Evolutionary conservation across 1,140 invertebrate genomes (phyloP).

Genomic region (Drosophila paulistorum): DNA sequence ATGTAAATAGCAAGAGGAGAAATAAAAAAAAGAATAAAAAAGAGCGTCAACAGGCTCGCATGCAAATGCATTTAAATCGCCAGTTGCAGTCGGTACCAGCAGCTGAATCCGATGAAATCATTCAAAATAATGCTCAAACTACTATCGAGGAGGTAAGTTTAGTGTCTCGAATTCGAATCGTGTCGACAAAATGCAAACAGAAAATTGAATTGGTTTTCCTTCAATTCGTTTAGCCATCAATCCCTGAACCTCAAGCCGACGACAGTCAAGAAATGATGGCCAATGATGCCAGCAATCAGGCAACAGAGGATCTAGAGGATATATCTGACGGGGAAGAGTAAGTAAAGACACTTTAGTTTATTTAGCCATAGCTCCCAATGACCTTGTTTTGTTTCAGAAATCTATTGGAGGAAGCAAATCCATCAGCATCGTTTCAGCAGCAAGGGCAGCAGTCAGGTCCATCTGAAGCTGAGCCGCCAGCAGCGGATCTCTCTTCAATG

Average conservation of each 20-base stretch:
- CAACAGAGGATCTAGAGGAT: conserved; percentile 64
- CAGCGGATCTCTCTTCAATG: conserved; percentile 39
- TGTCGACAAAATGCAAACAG: too few relatives aligned
- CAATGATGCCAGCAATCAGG: conserved; percentile 8
- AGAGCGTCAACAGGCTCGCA: conserved; percentile 27
- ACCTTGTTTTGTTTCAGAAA: conserved; percentile 19
- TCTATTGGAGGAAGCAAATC: conserved; percentile 18
- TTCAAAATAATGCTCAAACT: background rate
- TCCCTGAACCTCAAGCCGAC: background rate
- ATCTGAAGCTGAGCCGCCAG: conserved; percentile 11
- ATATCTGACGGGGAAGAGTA: conserved; percentile 79
- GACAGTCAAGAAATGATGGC: background rate
- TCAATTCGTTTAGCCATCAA: background rate
- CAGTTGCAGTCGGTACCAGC: conserved; percentile 8
- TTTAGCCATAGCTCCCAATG: background rate
- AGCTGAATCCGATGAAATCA: background rate
- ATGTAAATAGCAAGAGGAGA: conserved; percentile 39
- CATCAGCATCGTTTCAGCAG: conserved; percentile 49
- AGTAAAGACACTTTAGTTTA: conserved; percentile 30
- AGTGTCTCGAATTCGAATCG: too few relatives aligned
- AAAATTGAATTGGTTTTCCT: too few relatives aligned
- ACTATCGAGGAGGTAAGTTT: conserved; percentile 28
- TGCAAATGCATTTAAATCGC: conserved; percentile 33
- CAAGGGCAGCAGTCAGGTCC: conserved; percentile 1
- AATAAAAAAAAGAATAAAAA: conserved; percentile 50